Percentiles rank a stretch among this genome's conserved stretches.
These are phyloP conservation scores for Ceyx melanurus DNA, from an alignment of 2,113 vertebrate genomes.

Conservation along the genomic window DNA sequence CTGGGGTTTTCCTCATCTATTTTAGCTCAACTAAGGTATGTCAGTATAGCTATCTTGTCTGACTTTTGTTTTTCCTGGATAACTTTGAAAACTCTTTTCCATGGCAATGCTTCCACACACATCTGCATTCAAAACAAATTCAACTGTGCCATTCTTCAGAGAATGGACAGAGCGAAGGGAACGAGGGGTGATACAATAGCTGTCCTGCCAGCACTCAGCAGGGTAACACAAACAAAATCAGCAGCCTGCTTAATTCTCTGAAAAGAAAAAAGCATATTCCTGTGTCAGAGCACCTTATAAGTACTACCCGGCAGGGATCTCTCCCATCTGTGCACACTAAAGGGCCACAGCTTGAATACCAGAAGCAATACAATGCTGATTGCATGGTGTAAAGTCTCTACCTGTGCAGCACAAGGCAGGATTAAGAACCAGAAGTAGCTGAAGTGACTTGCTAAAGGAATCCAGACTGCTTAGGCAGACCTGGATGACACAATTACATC, in stretches of 20 bases:
- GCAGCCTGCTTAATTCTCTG: neutral
- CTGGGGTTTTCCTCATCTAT: neutral
- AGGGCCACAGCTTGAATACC: conserved; percentile 21
- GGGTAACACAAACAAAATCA: conserved; percentile 10
- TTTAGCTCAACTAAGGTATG: neutral
- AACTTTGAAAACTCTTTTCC: neutral
- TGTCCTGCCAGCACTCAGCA: conserved; percentile 8
- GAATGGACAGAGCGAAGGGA: neutral
- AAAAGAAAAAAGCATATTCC: neutral
- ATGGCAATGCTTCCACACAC: neutral
- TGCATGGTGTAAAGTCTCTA: neutral
- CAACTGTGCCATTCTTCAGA: neutral
- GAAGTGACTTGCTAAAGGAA: neutral
- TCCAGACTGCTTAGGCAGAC: neutral
- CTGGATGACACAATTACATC: neutral
- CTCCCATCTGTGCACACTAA: conserved; percentile 17
- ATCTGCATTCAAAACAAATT: conserved; percentile 8
- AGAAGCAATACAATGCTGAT: neutral
- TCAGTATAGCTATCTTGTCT: neutral
- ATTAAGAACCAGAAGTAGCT: neutral
- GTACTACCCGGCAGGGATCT: neutral
- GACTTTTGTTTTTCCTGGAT: neutral
- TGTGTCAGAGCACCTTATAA: neutral
- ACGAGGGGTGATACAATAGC: neutral
- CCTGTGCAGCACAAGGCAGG: neutral